A percentile compares a stretch with the other conserved stretches of the same genome.
These are phyloP conservation scores for Lophura nycthemera DNA, from an alignment of 2,113 vertebrate genomes.

Conservation along the genomic window DNA sequence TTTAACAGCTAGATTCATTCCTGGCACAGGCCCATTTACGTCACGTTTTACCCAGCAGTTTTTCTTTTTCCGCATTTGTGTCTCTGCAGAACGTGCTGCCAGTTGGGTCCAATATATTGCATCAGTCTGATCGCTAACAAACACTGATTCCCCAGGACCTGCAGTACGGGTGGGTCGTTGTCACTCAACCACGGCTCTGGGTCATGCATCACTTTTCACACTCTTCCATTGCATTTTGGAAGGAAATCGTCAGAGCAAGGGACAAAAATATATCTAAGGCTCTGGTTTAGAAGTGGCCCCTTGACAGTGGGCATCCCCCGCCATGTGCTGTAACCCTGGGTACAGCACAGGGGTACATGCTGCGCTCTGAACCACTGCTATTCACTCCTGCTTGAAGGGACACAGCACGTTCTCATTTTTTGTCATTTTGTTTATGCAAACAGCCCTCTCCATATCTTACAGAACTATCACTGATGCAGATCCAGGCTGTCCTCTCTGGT, in stretches of 20 bases:
- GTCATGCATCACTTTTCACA: fast-evolving
- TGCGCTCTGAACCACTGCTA: fast-evolving
- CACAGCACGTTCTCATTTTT: neutral
- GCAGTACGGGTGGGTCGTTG: neutral
- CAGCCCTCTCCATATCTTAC: neutral
- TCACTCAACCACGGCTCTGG: neutral
- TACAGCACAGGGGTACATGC: neutral
- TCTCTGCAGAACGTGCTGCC: neutral
- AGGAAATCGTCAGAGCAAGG: neutral
- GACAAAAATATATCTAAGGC: neutral
- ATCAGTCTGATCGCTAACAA: neutral
- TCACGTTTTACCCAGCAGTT: neutral
- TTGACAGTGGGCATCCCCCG: neutral
- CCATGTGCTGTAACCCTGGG: fast-evolving
- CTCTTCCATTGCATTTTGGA: neutral
- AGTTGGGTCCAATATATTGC: fast-evolving
- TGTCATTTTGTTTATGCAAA: neutral
- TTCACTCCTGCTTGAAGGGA: neutral
- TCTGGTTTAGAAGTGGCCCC: neutral
- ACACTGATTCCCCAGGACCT: neutral
- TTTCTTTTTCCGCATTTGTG: neutral
- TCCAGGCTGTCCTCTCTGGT: neutral
- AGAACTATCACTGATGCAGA: neutral
- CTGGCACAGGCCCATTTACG: neutral
- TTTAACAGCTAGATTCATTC: neutral